phyloP scores from a whole-genome alignment of 2,888 invertebrate species.

The Neuroscelio doddi region DNA sequence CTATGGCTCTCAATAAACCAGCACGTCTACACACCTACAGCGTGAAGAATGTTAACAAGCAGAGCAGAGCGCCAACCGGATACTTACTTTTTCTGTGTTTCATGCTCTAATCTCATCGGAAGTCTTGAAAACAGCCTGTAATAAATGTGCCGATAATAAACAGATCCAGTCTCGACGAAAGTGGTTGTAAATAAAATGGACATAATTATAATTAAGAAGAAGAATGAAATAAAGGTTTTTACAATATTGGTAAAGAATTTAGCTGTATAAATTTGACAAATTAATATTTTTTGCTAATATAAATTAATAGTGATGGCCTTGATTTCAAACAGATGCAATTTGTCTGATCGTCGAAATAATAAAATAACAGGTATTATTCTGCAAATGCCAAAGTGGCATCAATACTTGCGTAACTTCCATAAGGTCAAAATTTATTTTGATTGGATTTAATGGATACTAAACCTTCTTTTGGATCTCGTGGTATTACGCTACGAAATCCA shows the following conservation, averaged over 20 bases:
- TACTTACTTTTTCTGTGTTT: slow-evolving; percentile 53
- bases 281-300: no score
- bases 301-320: no score
- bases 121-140: slow-evolving; percentile 54
- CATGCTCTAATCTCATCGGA: slow-evolving; percentile 57
- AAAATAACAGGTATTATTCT: no score
- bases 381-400: neutral
- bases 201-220: no score
- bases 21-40: slow-evolving; percentile 50
- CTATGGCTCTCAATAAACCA: no score
- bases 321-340: no score
- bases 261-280: no score
- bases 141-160: slow-evolving; percentile 57
- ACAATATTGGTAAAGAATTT: no score
- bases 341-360: no score
- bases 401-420: slow-evolving; percentile 48
- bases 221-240: no score
- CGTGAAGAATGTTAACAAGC: slow-evolving; percentile 66
- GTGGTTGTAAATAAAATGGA: no score
- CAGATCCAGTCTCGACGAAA: no score
- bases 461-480: slow-evolving; percentile 28
- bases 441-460: slow-evolving; percentile 51
- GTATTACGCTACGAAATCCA: slow-evolving; percentile 53
- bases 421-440: slow-evolving; percentile 57
- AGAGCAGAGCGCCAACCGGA: slow-evolving; percentile 47